A percentile compares a stretch with the other conserved stretches of the same genome.
phyloP scores from a whole-genome alignment of 2,113 vertebrate species.

The Antechinus flavipes region DNA sequence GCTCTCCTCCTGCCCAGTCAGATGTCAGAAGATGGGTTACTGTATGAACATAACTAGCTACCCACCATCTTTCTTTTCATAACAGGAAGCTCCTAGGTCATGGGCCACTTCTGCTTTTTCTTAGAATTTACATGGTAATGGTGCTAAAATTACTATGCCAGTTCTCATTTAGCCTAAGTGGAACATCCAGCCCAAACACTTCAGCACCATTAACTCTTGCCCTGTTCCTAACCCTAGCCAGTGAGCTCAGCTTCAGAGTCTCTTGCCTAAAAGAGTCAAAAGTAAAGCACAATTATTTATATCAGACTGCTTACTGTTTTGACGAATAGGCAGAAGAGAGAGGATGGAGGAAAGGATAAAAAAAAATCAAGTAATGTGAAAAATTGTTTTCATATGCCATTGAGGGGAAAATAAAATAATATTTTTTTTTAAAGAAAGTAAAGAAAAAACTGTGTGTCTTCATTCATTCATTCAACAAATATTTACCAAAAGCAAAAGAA shows the following conservation, averaged over 20 bases:
- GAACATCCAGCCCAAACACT: background rate
- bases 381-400: background rate
- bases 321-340: background rate
- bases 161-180: background rate
- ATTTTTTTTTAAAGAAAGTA: background rate
- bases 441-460: background rate
- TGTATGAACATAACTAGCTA: background rate
- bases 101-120: background rate
- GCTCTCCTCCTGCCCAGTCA: background rate
- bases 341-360: background rate
- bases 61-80: background rate
- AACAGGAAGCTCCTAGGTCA: background rate
- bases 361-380: background rate
- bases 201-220: background rate
- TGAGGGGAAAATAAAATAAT: background rate
- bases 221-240: background rate
- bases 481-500: background rate
- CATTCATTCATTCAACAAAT: background rate
- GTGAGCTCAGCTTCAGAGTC: background rate
- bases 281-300: background rate
- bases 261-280: background rate
- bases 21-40: background rate
- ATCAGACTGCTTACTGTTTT: background rate
- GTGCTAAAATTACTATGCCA: background rate
- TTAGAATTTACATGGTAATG: background rate